A percentile compares a stretch with the other conserved stretches of the same genome.
phyloP scores from a whole-genome alignment of 2,888 invertebrate species.

The Rhodophaea formosa region DNA sequence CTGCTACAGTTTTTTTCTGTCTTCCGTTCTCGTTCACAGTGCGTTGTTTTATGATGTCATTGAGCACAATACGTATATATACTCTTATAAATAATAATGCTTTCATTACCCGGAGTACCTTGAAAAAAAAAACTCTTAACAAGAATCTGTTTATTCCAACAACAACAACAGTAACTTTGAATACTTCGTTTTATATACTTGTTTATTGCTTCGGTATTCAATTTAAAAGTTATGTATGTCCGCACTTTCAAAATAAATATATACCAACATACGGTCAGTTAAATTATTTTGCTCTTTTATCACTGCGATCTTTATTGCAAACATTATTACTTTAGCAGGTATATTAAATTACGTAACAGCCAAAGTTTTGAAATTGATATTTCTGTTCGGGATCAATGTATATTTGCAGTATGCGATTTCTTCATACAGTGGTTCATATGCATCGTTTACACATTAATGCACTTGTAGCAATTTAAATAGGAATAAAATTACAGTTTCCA shows the following conservation, averaged over 20 bases:
- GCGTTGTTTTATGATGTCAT: constrained; percentile 51
- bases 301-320: constrained; percentile 1
- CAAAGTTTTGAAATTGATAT: background rate
- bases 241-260: background rate
- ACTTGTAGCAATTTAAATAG: constrained; percentile 29
- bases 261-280: background rate
- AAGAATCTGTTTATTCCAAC: background rate
- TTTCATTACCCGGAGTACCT: constrained; percentile 6
- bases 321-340: background rate
- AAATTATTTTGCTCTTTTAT: constrained; percentile 1
- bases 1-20: constrained; percentile 55
- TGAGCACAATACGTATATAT: constrained; percentile 34
- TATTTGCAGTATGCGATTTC: constrained; percentile 3
- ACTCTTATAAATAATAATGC: constrained; percentile 11
- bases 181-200: background rate
- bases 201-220: background rate
- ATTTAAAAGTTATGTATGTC: background rate
- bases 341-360: background rate
- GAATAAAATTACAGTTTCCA: constrained; percentile 33
- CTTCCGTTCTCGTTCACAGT: constrained; percentile 59
- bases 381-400: constrained; percentile 2
- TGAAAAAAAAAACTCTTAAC: background rate
- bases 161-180: constrained; percentile 1
- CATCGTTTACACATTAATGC: constrained; percentile 9
- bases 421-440: background rate